Conservation (phyloP, 2,113 vertebrate genomes). For the Scolopax mira region DNA sequence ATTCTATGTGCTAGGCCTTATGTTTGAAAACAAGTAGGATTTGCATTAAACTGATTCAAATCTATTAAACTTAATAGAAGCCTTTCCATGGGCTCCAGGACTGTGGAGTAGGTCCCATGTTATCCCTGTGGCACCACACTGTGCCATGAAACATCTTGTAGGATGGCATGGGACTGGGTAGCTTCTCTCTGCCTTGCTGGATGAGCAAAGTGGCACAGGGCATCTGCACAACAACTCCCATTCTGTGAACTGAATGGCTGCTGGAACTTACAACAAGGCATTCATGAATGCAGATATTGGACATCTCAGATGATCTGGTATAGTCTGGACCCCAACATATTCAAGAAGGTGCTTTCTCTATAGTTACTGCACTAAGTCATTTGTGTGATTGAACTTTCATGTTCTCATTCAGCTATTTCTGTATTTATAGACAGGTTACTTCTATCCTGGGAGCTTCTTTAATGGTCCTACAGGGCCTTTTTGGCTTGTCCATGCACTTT, state of each 20-base stretch:
- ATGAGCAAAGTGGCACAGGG: neutral
- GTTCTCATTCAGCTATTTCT: neutral
- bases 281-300: neutral
- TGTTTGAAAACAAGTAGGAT: neutral
- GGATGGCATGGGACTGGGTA: neutral
- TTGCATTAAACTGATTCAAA: neutral
- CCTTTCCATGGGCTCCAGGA: neutral
- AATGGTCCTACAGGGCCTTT: neutral
- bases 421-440: neutral
- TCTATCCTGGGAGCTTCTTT: neutral
- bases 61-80: neutral
- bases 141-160: neutral
- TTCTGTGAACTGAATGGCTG: neutral
- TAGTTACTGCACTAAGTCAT: neutral
- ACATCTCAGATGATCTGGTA: neutral
- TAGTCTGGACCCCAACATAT: accelerated
- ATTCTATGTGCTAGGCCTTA: neutral
- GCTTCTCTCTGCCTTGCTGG: neutral
- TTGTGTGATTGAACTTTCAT: neutral
- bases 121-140: neutral
- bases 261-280: neutral
- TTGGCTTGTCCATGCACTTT: neutral
- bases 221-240: neutral
- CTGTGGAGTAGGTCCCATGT: neutral
- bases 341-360: neutral